Evolutionary conservation across 2,113 vertebrate genomes (phyloP).

Genomic region (Ariopsis seemanni): DNA sequence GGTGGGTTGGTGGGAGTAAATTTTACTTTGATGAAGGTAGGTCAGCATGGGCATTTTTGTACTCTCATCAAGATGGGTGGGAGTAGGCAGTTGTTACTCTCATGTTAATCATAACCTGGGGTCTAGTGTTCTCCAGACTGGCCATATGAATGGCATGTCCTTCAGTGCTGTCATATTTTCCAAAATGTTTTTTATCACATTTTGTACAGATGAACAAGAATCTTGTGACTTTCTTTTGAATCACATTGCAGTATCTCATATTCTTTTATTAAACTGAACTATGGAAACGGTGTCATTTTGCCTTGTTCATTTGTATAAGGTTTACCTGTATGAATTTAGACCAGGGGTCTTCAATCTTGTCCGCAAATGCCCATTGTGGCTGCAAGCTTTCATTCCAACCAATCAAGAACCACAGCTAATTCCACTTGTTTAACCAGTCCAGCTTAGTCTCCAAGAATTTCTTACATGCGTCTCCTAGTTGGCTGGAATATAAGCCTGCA

Average conservation of each 20-base stretch:
- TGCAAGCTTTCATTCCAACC: background rate
- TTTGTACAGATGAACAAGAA: background rate
- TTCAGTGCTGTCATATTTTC: background rate
- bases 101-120: no score
- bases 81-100: background rate
- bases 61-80: background rate
- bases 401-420: background rate
- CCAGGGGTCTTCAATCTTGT: background rate
- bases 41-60: background rate
- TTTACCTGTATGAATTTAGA: constrained; percentile 30
- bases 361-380: background rate
- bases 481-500: background rate
- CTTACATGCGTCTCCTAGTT: background rate
- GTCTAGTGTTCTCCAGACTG: background rate
- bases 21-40: no score
- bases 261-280: background rate
- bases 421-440: background rate
- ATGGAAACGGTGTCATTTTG: background rate
- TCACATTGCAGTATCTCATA: background rate
- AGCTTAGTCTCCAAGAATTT: background rate
- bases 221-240: background rate
- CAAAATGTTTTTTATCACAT: background rate
- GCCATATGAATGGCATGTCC: background rate
- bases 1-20: no score
- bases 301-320: background rate